phyloP scores from a whole-genome alignment of 2,888 invertebrate genomes.

The Drosophila mimica region DNA sequence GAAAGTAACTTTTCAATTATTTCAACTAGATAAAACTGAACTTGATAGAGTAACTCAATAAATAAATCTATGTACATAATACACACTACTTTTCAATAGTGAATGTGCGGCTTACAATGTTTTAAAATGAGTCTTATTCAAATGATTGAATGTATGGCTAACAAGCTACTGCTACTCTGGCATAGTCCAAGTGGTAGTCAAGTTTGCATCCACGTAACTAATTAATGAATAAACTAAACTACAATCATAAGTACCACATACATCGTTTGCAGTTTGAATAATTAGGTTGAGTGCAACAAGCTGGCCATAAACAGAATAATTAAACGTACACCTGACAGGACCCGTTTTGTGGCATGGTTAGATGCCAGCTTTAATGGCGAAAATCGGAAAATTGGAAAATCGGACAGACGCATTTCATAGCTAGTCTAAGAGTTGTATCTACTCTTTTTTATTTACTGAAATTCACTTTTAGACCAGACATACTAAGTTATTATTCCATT shows the following conservation, averaged over 20 bases:
- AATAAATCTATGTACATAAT: too few relatives aligned
- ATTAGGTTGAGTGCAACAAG: conserved; percentile 66
- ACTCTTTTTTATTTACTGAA: not conserved
- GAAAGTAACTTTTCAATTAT: not conserved
- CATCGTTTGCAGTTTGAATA: conserved; percentile 27
- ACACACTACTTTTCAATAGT: not conserved
- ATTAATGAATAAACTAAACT: conserved; percentile 11
- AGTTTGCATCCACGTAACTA: conserved; percentile 23
- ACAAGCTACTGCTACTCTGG: conserved; percentile 69
- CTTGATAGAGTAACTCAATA: not conserved
- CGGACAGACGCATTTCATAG: too few relatives aligned
- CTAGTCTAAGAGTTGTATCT: too few relatives aligned
- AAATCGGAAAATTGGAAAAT: too few relatives aligned
- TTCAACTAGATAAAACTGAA: not conserved
- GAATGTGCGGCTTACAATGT: conserved; percentile 24
- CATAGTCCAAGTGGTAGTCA: conserved; percentile 24
- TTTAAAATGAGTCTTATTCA: conserved; percentile 37
- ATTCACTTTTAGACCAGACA: not conserved
- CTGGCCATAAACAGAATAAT: conserved; percentile 49
- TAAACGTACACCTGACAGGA: conserved; percentile 31
- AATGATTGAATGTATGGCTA: conserved; percentile 52
- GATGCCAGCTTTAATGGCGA: not conserved
- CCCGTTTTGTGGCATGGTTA: conserved; percentile 18
- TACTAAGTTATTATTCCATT: not conserved
- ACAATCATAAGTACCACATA: conserved; percentile 1